A percentile compares a stretch with the other conserved stretches of the same genome.
These are phyloP conservation scores for Heterotis niloticus DNA, from an alignment of 2,113 vertebrate species.

Conservation along the genomic window DNA sequence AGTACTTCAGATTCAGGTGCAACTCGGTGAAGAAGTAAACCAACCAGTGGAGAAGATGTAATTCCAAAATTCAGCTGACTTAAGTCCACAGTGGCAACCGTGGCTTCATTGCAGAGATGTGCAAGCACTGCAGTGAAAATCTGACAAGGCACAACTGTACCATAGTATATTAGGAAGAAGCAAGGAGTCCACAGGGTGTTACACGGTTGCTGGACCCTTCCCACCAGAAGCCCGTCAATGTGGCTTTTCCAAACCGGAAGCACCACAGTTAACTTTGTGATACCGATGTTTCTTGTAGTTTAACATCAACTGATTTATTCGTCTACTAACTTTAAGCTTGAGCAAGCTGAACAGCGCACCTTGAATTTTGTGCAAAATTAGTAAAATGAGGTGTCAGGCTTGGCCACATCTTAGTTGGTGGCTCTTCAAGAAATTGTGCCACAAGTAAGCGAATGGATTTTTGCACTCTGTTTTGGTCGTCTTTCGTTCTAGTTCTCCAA, in stretches of 20 bases:
- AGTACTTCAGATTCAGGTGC: neutral
- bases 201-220: constrained; percentile 52
- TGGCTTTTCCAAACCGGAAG: constrained; percentile 36
- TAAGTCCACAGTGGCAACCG: constrained; percentile 20
- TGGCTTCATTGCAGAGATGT: constrained; percentile 50
- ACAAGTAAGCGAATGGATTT: neutral
- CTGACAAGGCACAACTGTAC: constrained; percentile 36
- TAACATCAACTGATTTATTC: too few relatives aligned
- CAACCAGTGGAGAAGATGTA: constrained; percentile 3
- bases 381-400: too few relatives aligned
- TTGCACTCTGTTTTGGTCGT: neutral
- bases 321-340: neutral
- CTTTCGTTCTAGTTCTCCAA: constrained; percentile 20
- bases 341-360: neutral
- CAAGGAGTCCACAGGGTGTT: constrained; percentile 55
- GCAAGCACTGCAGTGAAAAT: constrained; percentile 34
- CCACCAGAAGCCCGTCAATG: constrained; percentile 41
- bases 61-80: constrained; percentile 16
- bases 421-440: neutral
- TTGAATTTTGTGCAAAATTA: too few relatives aligned
- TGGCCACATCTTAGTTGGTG: too few relatives aligned
- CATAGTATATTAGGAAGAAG: constrained; percentile 52
- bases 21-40: neutral
- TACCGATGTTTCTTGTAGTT: too few relatives aligned
- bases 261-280: constrained; percentile 1